Conservation (phyloP, 30 jellyfish, hydroid and myxozoan species). For the Hydractinia symbiolongicarpus region DNA sequence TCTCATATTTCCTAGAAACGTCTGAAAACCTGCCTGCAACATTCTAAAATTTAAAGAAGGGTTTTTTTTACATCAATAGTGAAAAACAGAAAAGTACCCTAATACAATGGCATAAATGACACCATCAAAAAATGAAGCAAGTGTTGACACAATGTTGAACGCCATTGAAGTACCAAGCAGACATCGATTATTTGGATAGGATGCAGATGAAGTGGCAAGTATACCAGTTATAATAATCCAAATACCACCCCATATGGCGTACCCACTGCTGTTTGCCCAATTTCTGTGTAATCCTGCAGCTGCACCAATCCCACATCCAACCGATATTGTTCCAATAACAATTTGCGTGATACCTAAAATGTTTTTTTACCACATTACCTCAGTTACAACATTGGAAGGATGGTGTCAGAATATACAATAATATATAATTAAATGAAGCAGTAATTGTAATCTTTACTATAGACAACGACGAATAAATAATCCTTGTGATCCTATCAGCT, state of each 20-base stretch:
- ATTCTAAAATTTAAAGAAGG: too few species aligned
- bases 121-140: neutral
- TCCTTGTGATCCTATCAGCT: too few species aligned
- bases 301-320: neutral
- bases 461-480: too few species aligned
- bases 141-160: neutral
- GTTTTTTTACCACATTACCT: too few species aligned
- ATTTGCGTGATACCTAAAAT: slow-evolving; percentile 1
- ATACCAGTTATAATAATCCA: slow-evolving; percentile 9
- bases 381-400: too few species aligned
- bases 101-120: neutral
- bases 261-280: neutral
- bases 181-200: neutral
- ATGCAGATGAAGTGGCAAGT: neutral
- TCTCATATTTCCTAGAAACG: too few species aligned
- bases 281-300: neutral
- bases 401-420: too few species aligned
- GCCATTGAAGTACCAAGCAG: neutral
- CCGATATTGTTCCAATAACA: neutral
- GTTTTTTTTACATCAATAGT: too few species aligned
- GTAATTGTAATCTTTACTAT: too few species aligned
- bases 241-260: slow-evolving; percentile 11
- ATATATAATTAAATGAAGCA: too few species aligned
- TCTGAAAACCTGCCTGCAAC: too few species aligned
- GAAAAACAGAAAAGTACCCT: too few species aligned